These are phyloP conservation scores for Nerophis ophidion DNA, from an alignment of 2,113 vertebrate genomes.

Conservation along the genomic window DNA sequence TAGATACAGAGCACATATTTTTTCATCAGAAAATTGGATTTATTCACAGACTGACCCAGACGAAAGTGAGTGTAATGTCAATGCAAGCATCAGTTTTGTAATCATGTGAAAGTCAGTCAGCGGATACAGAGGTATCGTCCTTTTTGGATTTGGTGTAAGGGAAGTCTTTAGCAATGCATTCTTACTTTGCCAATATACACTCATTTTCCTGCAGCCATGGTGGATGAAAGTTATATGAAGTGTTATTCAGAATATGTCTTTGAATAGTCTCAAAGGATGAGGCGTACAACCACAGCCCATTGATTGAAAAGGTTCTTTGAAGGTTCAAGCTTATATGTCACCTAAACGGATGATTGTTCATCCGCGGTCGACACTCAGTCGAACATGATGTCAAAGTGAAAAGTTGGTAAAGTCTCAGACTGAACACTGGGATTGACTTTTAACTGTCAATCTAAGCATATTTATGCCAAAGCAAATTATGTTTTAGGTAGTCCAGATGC, in stretches of 20 bases:
- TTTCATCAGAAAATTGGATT: slow-evolving; percentile 53
- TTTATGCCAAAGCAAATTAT: slow-evolving; percentile 3
- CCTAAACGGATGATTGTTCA: slow-evolving; percentile 34
- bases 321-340: slow-evolving; percentile 31
- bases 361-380: slow-evolving; percentile 26
- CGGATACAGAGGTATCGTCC: slow-evolving; percentile 28
- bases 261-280: slow-evolving; percentile 42
- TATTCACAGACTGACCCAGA: slow-evolving; percentile 47
- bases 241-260: slow-evolving; percentile 52
- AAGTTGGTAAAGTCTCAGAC: slow-evolving; percentile 25
- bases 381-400: slow-evolving; percentile 25
- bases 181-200: slow-evolving; percentile 23
- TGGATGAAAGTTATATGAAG: slow-evolving; percentile 47
- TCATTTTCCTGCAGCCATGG: slow-evolving; percentile 28
- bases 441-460: slow-evolving; percentile 25
- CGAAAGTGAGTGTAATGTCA: slow-evolving; percentile 44
- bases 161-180: slow-evolving; percentile 18
- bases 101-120: slow-evolving; percentile 57
- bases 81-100: slow-evolving; percentile 58
- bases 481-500: background rate
- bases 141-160: slow-evolving; percentile 18
- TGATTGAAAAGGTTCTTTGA: slow-evolving; percentile 34
- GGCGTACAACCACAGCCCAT: slow-evolving; percentile 40
- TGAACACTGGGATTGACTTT: slow-evolving; percentile 26
- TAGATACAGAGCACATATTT: slow-evolving; percentile 47